These are phyloP conservation scores for Lampris megalopsis DNA, from an alignment of 2,113 vertebrate genomes.

Conservation along the genomic window DNA sequence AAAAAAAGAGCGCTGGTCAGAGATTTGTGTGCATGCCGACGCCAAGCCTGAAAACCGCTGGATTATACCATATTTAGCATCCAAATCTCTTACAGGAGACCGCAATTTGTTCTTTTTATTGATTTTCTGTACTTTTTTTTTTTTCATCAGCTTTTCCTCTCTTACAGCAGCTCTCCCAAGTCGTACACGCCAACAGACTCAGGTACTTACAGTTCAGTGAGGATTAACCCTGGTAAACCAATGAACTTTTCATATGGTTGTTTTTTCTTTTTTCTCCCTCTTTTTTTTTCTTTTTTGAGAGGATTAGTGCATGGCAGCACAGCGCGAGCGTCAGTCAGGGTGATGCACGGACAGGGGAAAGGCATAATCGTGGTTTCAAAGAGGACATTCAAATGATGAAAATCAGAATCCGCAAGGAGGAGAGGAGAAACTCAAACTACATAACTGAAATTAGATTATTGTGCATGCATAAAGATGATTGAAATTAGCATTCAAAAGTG, in stretches of 20 bases:
- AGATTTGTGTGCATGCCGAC: conserved; percentile 36
- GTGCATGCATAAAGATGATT: no score
- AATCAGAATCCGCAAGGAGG: conserved; percentile 14
- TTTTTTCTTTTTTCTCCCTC: no score
- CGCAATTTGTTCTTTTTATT: conserved; percentile 29
- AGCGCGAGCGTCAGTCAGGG: conserved; percentile 23
- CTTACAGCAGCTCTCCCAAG: conserved; percentile 28
- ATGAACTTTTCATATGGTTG: conserved; percentile 68
- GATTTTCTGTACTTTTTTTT: conserved; percentile 10
- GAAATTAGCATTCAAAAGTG: no score
- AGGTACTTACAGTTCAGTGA: conserved; percentile 72
- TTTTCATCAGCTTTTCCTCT: conserved; percentile 50
- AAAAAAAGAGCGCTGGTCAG: conserved; percentile 43
- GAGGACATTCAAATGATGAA: background rate
- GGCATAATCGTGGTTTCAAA: conserved; percentile 1
- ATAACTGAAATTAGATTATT: no score
- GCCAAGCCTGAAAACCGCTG: conserved; percentile 45
- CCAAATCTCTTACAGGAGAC: conserved; percentile 63
- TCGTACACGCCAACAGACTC: conserved; percentile 71
- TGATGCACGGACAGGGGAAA: conserved; percentile 23
- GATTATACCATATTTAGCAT: conserved; percentile 67
- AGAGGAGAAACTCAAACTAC: background rate
- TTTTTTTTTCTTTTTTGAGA: conserved; percentile 51
- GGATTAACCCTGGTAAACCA: conserved; percentile 74
- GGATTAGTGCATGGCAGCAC: conserved; percentile 67